Percentiles rank a stretch among this genome's conserved stretches.
Evolutionary conservation across 2,113 vertebrate genomes (phyloP).

Genomic region (Bucco capensis): DNA sequence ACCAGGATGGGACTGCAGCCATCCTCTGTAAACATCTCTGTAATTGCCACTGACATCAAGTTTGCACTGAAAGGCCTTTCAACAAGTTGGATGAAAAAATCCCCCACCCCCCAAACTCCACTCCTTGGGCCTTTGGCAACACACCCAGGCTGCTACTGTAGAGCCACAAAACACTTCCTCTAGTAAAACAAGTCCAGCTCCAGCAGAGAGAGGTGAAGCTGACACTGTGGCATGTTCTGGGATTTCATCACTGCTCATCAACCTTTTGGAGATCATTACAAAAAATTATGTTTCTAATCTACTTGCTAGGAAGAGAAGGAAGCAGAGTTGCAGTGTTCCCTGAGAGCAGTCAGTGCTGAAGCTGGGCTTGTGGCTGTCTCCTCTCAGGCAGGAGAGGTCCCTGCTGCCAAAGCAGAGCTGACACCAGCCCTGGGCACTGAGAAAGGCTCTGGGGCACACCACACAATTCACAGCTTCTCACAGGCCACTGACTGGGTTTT

Average conservation of each 20-base stretch:
- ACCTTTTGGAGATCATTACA: not conserved
- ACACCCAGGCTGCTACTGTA: constrained; percentile 7
- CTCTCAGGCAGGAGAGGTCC: not conserved
- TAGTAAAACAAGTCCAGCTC: not conserved
- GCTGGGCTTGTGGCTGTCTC: not conserved
- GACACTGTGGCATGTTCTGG: constrained; percentile 8
- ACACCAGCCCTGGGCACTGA: fast-evolving
- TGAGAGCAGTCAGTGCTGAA: not conserved
- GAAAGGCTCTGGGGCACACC: not conserved
- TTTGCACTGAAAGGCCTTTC: constrained; percentile 17
- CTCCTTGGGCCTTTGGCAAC: not conserved
- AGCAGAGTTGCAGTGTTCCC: fast-evolving
- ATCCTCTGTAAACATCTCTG: not conserved
- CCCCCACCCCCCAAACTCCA: not conserved
- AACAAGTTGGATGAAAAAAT: not conserved
- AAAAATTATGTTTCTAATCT: not conserved
- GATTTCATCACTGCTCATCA: not conserved
- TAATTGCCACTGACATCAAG: constrained; percentile 24
- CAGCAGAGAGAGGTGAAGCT: constrained; percentile 24
- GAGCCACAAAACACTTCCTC: constrained; percentile 3
- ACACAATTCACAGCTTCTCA: not conserved
- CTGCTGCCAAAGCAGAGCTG: not conserved
- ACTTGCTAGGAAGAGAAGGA: not conserved
- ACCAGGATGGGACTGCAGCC: not conserved
- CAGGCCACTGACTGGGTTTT: not conserved